Evolutionary conservation across 2,797 vertebrate genomes (phyloP).

Genomic region (Eptatretus atami): DNA sequence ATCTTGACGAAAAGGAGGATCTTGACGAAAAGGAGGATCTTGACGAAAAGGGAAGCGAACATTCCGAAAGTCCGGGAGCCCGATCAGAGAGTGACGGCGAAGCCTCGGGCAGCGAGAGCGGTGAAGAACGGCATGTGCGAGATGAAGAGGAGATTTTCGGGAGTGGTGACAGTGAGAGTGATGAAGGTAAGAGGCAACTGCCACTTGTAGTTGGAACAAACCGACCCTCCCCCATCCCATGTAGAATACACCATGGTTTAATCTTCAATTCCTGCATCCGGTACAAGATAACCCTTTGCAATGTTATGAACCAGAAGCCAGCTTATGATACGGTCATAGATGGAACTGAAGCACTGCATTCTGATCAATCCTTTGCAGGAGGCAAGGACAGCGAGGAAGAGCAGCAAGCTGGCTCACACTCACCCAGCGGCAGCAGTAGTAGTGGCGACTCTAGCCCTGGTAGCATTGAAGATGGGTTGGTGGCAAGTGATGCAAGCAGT

Average conservation of each 20-base stretch:
- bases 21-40: slow-evolving; percentile 10
- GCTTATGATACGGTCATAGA: too few relatives aligned
- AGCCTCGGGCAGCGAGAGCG: slow-evolving; percentile 25
- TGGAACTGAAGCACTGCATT: too few relatives aligned
- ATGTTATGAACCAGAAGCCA: too few relatives aligned
- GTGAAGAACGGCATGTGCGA: slow-evolving; percentile 26
- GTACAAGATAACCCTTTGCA: too few relatives aligned
- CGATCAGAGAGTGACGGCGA: slow-evolving; percentile 4
- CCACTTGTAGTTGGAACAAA: too few relatives aligned
- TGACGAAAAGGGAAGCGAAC: slow-evolving; percentile 11
- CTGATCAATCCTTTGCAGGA: slow-evolving; percentile 7
- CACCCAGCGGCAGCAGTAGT: slow-evolving; percentile 11
- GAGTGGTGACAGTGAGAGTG: slow-evolving; percentile 33
- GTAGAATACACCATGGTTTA: too few relatives aligned
- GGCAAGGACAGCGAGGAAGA: slow-evolving; percentile 13
- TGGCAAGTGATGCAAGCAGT: not conserved
- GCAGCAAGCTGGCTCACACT: slow-evolving; percentile 15
- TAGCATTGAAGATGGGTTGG: not conserved
- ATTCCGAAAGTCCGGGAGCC: slow-evolving; percentile 8
- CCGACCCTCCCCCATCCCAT: too few relatives aligned
- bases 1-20: too few relatives aligned
- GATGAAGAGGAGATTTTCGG: slow-evolving; percentile 67
- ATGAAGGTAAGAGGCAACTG: slow-evolving; percentile 11
- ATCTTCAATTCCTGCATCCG: too few relatives aligned
- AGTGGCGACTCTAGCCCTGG: slow-evolving; percentile 9